These are phyloP conservation scores for Rhizoglyphus robini DNA, from an alignment of 1,140 invertebrate genomes.

Conservation along the genomic window DNA sequence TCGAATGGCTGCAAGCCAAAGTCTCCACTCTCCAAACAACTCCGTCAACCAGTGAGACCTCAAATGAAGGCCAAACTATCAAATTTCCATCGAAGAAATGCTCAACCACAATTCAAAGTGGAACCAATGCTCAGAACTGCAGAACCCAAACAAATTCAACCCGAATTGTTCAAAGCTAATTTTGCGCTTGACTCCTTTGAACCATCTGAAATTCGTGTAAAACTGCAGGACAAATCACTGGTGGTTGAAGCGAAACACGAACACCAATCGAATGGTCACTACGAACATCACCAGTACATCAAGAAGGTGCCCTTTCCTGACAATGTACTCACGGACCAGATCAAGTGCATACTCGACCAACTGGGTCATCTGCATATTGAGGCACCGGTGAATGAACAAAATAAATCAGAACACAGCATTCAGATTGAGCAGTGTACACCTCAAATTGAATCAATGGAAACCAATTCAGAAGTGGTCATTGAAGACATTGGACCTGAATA, in stretches of 20 bases:
- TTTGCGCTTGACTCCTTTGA: not conserved
- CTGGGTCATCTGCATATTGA: not conserved
- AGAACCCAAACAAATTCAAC: not conserved
- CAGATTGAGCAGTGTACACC: too few species aligned
- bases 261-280: not conserved
- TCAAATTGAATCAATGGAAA: too few species aligned
- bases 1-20: too few species aligned
- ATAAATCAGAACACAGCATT: not conserved
- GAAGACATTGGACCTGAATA: too few species aligned
- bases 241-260: not conserved
- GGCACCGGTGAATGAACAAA: not conserved
- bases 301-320: not conserved
- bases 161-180: not conserved
- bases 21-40: too few species aligned
- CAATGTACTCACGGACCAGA: not conserved
- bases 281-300: not conserved
- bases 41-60: too few species aligned
- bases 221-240: not conserved
- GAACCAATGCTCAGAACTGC: not conserved
- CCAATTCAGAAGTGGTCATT: too few species aligned
- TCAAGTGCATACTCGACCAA: not conserved
- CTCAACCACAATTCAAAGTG: not conserved
- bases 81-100: too few species aligned
- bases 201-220: not conserved
- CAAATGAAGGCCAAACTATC: too few species aligned